These are phyloP conservation scores for Aurelia coerulea DNA, from an alignment of 30 jellyfish, hydroid and myxozoan species.

Conservation along the genomic window DNA sequence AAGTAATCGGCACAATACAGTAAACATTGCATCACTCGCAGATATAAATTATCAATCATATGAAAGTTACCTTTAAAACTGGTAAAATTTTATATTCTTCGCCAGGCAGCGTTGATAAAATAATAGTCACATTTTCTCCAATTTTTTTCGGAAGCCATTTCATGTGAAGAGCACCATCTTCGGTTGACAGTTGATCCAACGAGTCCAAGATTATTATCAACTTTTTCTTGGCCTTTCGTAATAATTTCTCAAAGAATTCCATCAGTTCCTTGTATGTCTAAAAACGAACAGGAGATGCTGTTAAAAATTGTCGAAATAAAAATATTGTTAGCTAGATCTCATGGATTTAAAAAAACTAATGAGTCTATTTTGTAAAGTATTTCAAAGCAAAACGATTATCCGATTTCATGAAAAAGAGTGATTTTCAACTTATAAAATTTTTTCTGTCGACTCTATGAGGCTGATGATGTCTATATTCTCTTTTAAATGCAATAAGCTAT, in stretches of 20 bases:
- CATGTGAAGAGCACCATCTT: slow-evolving; percentile 70
- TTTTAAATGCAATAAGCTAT: no score
- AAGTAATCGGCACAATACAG: no score
- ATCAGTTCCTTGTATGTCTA: slow-evolving; percentile 56
- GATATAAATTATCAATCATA: no score
- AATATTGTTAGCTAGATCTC: not conserved
- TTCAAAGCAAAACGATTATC: no score
- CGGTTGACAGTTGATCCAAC: slow-evolving; percentile 85
- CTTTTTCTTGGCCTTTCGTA: slow-evolving; percentile 16
- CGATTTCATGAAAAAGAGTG: no score
- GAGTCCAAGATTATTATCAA: slow-evolving; percentile 78
- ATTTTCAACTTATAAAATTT: no score
- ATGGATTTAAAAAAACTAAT: no score
- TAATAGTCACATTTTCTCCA: slow-evolving; percentile 25
- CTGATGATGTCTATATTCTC: no score
- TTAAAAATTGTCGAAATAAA: not conserved
- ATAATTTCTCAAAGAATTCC: slow-evolving; percentile 46
- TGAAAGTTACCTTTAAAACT: slow-evolving; percentile 52
- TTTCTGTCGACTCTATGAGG: no score
- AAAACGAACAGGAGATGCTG: not conserved
- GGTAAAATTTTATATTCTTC: slow-evolving; percentile 64
- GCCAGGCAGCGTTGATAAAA: slow-evolving; percentile 85
- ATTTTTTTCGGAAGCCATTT: slow-evolving; percentile 85
- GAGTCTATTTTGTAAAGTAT: no score
- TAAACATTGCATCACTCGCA: no score